phyloP scores from a whole-genome alignment of 1,140 invertebrate species.

The Sinonovacula constricta region DNA sequence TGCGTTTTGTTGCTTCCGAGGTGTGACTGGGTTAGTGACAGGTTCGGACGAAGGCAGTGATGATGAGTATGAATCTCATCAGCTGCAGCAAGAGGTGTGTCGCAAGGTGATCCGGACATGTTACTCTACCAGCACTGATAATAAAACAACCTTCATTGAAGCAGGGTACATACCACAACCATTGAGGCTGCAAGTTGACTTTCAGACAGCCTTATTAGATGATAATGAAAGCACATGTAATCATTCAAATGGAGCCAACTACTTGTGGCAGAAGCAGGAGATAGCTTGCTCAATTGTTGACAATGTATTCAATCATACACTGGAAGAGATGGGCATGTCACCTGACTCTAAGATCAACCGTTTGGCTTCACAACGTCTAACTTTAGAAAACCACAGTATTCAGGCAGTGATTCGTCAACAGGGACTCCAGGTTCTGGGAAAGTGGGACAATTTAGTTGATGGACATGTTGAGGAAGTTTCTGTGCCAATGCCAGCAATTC shows the following conservation, averaged over 20 bases:
- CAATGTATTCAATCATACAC: conserved; percentile 85
- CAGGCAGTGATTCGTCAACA: conserved; percentile 83
- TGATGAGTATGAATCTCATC: background rate
- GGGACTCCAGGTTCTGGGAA: conserved; percentile 75
- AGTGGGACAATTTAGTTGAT: background rate
- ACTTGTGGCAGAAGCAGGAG: conserved; percentile 84
- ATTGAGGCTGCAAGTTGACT: too few species aligned
- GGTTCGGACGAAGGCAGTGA: too few species aligned
- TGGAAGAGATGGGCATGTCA: conserved; percentile 83
- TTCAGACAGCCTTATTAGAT: too few species aligned
- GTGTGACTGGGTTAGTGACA: too few species aligned
- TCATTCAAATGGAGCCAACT: too few species aligned
- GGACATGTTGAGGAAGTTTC: background rate
- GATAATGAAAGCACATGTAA: too few species aligned
- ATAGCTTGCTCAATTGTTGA: conserved; percentile 85
- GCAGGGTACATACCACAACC: too few species aligned
- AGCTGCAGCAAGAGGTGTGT: background rate
- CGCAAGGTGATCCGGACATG: background rate
- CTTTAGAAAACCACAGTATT: conserved; percentile 84
- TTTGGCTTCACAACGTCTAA: conserved; percentile 81
- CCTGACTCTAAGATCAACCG: conserved; percentile 80
- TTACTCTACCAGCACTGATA: background rate
- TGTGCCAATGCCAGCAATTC: background rate
- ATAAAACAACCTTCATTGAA: conserved; percentile 12
- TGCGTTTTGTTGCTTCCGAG: too few species aligned